Evolutionary conservation across 2,888 invertebrate genomes (phyloP).

Genomic region (Alsophila aescularia): DNA sequence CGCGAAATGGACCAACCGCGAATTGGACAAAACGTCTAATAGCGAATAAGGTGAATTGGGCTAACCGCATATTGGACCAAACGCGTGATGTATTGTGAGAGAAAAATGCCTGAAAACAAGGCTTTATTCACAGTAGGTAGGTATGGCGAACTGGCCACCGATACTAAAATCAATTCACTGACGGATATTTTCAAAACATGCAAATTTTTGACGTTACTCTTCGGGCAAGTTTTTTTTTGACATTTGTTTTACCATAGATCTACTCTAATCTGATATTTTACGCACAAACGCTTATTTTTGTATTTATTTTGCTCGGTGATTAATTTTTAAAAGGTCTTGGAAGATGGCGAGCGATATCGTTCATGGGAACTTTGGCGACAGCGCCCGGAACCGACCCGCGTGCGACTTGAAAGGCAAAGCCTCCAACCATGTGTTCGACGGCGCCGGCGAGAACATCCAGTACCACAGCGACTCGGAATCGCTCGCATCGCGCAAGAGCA

Average conservation of each 20-base stretch:
- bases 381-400: constrained; percentile 55
- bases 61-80: no score
- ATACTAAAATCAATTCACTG: constrained; percentile 1
- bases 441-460: constrained; percentile 73
- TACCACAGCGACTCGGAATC: constrained; percentile 78
- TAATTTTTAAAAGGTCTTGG: constrained; percentile 31
- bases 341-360: constrained; percentile 67
- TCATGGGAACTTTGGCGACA: constrained; percentile 71
- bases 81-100: no score
- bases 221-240: constrained; percentile 47
- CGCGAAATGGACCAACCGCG: no score
- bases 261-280: no score
- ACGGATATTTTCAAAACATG: constrained; percentile 24
- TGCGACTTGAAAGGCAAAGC: constrained; percentile 50
- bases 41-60: no score
- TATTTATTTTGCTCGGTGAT: constrained; percentile 44
- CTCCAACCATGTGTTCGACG: constrained; percentile 74
- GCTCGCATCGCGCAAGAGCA: constrained; percentile 65
- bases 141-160: constrained; percentile 18
- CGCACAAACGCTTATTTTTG: constrained; percentile 39
- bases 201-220: constrained; percentile 36
- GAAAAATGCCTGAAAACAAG: no score
- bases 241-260: constrained; percentile 35
- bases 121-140: no score
- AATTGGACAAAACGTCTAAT: no score